These are phyloP conservation scores for Chymomyza fuscimana DNA, from an alignment of 2,888 invertebrate genomes.

Conservation along the genomic window DNA sequence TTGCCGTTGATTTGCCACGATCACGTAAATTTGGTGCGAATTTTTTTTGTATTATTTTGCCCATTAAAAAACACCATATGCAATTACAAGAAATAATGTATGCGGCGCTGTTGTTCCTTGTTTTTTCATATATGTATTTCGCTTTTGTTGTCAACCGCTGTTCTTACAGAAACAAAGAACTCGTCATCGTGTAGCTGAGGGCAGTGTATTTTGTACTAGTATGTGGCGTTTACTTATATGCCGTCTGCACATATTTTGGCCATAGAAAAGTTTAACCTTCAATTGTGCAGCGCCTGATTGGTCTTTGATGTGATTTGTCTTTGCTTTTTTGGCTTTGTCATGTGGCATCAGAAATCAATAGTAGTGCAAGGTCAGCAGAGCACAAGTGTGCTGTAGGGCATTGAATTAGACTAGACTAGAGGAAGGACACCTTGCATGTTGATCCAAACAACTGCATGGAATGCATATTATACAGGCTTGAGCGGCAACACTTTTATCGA, in stretches of 20 bases:
- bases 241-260: slow-evolving; percentile 32
- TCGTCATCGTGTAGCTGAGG: slow-evolving; percentile 15
- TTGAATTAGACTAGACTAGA: slow-evolving; percentile 26
- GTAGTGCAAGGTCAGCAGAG: slow-evolving; percentile 58
- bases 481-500: background rate
- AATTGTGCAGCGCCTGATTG: slow-evolving; percentile 45
- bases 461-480: background rate
- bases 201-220: background rate
- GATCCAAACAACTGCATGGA: slow-evolving; percentile 31
- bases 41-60: background rate
- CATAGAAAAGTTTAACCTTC: slow-evolving; percentile 67
- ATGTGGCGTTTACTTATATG: slow-evolving; percentile 23
- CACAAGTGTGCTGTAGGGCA: slow-evolving; percentile 30
- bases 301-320: slow-evolving; percentile 21
- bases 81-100: slow-evolving; percentile 47
- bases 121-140: slow-evolving; percentile 34
- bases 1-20: slow-evolving; percentile 2
- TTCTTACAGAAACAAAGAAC: slow-evolving; percentile 60
- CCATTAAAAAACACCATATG: slow-evolving; percentile 18
- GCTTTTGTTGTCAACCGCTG: slow-evolving; percentile 23
- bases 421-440: slow-evolving; percentile 18
- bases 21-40: background rate
- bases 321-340: slow-evolving; percentile 23
- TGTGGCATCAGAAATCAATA: slow-evolving; percentile 68
- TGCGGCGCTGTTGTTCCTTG: slow-evolving; percentile 31